Evolutionary conservation across 1,140 invertebrate genomes (phyloP), one percentile per base, ranked within the genome.

Genomic region (Cydia strobilella): DNA sequence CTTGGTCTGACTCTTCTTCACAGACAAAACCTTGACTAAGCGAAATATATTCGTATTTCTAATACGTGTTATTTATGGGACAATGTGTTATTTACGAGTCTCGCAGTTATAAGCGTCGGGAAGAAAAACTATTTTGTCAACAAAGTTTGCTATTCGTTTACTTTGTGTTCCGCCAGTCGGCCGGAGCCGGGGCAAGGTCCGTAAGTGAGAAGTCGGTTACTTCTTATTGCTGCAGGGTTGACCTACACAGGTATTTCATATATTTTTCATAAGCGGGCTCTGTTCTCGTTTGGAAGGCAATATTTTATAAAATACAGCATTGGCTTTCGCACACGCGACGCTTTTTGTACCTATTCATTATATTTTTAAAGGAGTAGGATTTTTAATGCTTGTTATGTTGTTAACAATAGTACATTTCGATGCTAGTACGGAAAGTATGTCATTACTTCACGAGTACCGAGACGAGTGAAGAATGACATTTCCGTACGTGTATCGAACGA

Each of bases 121-220:
- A 65, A 69, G 65, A 35, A 69, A 69, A 31, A 69, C 65, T 69
- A 69, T 69, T 83, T 81, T 81, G 78, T 81, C 80, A 79, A 80
- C 77, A 76, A 74, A 69, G 65, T 69, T 69, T 35, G 74, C 74
- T 72, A 72, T 73, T 76, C 69, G 75, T 27, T 76, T 73, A 76
- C 75, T 76, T 73, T 73, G 69, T 76, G 75, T 39, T 73, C 27
- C 42, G 54, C 75, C 63, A 62, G 71, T 69, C 51, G 65, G 63
- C 54, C 18, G 65, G n/a, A 27, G 75, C 35, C 31, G 35, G 65
- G 69, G 71, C 71, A 31, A 62, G 23, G 59, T 45, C 71, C 75
- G 59, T 27, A 72, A 75, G 66, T 72, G 65, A 74, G 74, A 69
- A 69, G 65, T 69, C 65, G 65, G 65, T 69, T 69, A 69, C 65